phyloP scores from a whole-genome alignment of 2,113 vertebrate genomes.

The Oryctolagus cuniculus region mOryCun1.1 NC_091438.1:107717501-107718000 shows the following conservation, averaged over 20 bases:
- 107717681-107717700: slow-evolving; percentile 16
- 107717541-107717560: background rate
- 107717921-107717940: background rate
- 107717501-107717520: background rate
- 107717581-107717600: background rate
- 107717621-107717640: background rate
- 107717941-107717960: background rate
- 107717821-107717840: background rate
- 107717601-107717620: background rate
- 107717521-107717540: slow-evolving; percentile 12
- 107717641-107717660: background rate
- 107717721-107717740: background rate
- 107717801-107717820: slow-evolving; percentile 13
- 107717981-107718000: background rate
- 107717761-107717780: background rate
- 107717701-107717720: background rate
- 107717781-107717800: background rate
- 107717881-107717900: background rate
- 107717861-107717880: too few relatives aligned
- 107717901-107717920: slow-evolving; percentile 2
- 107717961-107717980: background rate
- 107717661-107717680: background rate
- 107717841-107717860: background rate
- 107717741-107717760: slow-evolving; percentile 36
- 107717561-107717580: background rate